These are phyloP conservation scores for Tipula confusa DNA, from an alignment of 2,888 invertebrate genomes.

Conservation along the genomic window DNA sequence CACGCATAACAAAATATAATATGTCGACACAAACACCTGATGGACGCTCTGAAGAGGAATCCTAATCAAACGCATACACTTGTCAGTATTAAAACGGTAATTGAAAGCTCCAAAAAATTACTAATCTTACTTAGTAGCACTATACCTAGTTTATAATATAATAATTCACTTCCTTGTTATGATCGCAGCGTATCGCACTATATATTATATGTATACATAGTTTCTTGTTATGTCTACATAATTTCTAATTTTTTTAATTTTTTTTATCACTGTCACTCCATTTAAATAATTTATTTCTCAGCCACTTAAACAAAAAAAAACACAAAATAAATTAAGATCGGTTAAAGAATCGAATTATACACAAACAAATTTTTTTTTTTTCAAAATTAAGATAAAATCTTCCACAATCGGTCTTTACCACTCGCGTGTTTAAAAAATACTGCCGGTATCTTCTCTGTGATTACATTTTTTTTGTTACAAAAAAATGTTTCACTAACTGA, in stretches of 20 bases:
- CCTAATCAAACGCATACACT: too few relatives aligned
- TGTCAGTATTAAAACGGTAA: neutral
- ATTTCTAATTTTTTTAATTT: neutral
- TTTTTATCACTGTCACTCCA: constrained; percentile 14
- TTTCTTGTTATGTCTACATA: neutral
- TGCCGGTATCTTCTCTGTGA: neutral
- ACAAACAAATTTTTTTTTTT: neutral
- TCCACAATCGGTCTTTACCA: neutral
- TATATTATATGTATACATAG: too few relatives aligned
- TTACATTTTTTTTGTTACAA: neutral
- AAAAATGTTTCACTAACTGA: neutral
- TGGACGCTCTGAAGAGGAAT: neutral
- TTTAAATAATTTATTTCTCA: neutral
- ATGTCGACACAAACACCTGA: neutral
- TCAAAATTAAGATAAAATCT: neutral
- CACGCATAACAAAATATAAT: neutral
- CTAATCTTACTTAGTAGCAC: neutral
- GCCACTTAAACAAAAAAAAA: neutral
- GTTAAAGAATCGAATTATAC: neutral
- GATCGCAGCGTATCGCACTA: neutral
- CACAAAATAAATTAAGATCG: neutral
- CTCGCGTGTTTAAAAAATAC: neutral
- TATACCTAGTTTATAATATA: neutral
- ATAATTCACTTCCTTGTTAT: constrained; percentile 20
- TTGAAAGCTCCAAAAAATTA: neutral